Evolutionary conservation across 2,113 vertebrate species (phyloP).

Genomic region (Gopherus evgoodei): DNA sequence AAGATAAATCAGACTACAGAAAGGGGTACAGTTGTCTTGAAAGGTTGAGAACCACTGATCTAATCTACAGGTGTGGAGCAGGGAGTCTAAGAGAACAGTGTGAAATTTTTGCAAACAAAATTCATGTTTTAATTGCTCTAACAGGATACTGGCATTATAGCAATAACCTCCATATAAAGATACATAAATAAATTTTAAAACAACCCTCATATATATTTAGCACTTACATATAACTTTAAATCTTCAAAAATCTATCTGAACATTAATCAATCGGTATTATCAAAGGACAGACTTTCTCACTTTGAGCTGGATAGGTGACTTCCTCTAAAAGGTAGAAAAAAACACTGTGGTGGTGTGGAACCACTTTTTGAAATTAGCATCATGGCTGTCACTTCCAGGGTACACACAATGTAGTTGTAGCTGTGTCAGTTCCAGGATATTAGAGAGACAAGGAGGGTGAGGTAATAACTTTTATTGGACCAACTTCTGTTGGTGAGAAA

Average conservation of each 20-base stretch:
- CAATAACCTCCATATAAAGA: background rate
- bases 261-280: background rate
- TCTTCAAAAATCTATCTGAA: background rate
- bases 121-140: background rate
- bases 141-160: background rate
- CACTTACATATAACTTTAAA: background rate
- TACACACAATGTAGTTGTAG: background rate
- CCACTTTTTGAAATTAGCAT: constrained; percentile 39
- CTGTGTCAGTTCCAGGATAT: background rate
- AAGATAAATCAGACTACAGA: no score
- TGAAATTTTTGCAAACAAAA: background rate
- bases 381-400: constrained; percentile 47
- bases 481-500: background rate
- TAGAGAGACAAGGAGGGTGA: background rate
- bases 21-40: no score
- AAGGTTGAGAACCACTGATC: no score
- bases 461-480: background rate
- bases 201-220: background rate
- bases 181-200: background rate
- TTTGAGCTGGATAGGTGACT: background rate
- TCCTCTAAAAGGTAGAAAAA: background rate
- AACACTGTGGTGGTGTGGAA: background rate
- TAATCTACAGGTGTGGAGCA: background rate
- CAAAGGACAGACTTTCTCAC: background rate
- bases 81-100: background rate